Conservation (phyloP, 2,888 invertebrate species). For the Helobdella robusta region DNA sequence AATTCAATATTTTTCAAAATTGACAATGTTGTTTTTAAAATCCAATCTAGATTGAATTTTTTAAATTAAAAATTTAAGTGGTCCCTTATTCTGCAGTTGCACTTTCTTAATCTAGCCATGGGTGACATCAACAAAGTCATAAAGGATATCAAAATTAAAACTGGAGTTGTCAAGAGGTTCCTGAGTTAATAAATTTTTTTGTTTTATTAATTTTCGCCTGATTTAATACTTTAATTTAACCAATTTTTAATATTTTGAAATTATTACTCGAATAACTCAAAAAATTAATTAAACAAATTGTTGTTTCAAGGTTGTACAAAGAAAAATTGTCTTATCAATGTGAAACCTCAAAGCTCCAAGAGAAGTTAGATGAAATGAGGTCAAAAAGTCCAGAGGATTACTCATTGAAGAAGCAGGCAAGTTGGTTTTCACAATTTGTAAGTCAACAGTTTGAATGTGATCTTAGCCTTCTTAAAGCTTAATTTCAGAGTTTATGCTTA, state of each 20-base stretch:
- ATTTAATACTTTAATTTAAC: too few relatives aligned
- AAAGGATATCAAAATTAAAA: conserved; percentile 22
- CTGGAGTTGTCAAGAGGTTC: conserved; percentile 21
- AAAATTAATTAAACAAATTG: not conserved
- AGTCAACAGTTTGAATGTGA: not conserved
- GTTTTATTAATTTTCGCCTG: too few relatives aligned
- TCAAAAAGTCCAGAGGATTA: conserved; percentile 55
- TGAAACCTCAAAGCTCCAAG: conserved; percentile 66
- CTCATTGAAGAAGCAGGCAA: conserved; percentile 46
- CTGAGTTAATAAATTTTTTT: not conserved
- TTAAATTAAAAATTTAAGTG: too few relatives aligned
- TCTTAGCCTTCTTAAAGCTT: not conserved
- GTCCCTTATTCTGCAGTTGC: too few relatives aligned
- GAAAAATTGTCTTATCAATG: conserved; percentile 78
- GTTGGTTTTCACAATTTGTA: too few relatives aligned
- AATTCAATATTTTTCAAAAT: too few relatives aligned
- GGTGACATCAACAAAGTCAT: too few relatives aligned
- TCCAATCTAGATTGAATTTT: too few relatives aligned
- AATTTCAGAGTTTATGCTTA: too few relatives aligned
- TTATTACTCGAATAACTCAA: not conserved
- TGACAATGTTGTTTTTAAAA: too few relatives aligned
- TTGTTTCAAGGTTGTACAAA: conserved; percentile 58
- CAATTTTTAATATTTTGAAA: too few relatives aligned
- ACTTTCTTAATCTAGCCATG: too few relatives aligned
- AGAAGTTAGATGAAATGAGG: conserved; percentile 67